These are phyloP conservation scores for Oreortyx pictus DNA, from an alignment of 2,797 vertebrate genomes.

Conservation along the genomic window DNA sequence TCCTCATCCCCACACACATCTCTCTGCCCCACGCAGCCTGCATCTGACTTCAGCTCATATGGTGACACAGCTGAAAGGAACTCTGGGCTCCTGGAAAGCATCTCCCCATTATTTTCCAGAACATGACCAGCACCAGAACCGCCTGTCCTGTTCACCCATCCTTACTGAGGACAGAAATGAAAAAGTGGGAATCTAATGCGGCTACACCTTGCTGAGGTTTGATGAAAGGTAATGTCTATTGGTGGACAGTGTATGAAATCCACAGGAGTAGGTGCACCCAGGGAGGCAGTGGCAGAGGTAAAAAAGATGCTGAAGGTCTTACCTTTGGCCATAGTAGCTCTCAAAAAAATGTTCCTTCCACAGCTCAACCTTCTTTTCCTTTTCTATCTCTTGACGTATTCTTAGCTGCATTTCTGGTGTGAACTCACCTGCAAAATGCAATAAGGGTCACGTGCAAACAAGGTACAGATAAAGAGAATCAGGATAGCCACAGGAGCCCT, in stretches of 20 bases:
- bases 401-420: constrained; percentile 96
- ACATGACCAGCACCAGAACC: accelerated
- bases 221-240: accelerated
- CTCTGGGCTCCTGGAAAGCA: accelerated
- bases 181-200: background rate
- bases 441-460: background rate
- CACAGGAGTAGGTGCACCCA: accelerated
- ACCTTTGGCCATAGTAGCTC: constrained; percentile 97
- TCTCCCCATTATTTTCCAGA: background rate
- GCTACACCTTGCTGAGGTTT: background rate
- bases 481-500: background rate
- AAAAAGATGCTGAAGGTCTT: constrained; percentile 48
- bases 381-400: constrained; percentile 96
- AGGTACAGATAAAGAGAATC: background rate
- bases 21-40: background rate
- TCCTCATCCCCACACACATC: accelerated
- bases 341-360: constrained; percentile 98
- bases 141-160: background rate
- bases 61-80: background rate
- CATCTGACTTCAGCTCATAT: accelerated
- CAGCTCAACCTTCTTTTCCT: constrained; percentile 95
- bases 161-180: background rate
- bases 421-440: constrained; percentile 87
- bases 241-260: accelerated
- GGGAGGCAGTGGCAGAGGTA: accelerated